A percentile compares a stretch with the other conserved stretches of the same genome.
phyloP scores from a whole-genome alignment of 2,888 invertebrate species.

The Andrena trimmerana region DNA sequence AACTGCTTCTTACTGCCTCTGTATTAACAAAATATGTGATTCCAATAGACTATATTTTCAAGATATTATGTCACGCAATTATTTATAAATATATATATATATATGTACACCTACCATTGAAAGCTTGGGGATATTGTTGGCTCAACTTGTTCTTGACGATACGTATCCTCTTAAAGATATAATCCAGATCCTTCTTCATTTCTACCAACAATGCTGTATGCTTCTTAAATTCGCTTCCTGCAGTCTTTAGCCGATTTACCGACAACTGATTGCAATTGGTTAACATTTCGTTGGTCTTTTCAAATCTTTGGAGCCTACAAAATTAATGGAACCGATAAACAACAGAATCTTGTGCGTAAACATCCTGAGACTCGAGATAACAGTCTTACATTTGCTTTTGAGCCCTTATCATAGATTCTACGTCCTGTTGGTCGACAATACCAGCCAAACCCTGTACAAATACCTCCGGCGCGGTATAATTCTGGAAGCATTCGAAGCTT shows the following conservation, averaged over 20 bases:
- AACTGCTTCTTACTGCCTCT: conserved; percentile 83
- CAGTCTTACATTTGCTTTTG: conserved; percentile 95
- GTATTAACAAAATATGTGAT: conserved; percentile 11
- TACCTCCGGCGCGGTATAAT: conserved; percentile 95
- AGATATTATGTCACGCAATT: background rate
- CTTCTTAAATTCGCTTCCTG: conserved; percentile 95
- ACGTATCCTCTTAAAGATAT: conserved; percentile 96
- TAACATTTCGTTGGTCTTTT: conserved; percentile 99
- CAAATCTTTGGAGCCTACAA: conserved; percentile 95
- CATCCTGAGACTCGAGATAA: background rate
- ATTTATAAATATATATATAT: background rate
- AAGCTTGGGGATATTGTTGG: conserved; percentile 85
- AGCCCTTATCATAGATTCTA: conserved; percentile 94
- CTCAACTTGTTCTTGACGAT: conserved; percentile 92
- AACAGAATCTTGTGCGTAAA: background rate
- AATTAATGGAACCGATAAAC: background rate
- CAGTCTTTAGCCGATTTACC: conserved; percentile 93
- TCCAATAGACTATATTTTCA: background rate
- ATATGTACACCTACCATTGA: conserved; percentile 77
- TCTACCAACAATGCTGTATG: conserved; percentile 95
- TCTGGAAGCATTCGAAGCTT: conserved; percentile 95
- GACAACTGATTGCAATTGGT: conserved; percentile 98
- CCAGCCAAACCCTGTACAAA: conserved; percentile 97
- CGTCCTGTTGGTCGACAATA: conserved; percentile 96
- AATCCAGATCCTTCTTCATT: conserved; percentile 97